Conservation (phyloP, 2,797 vertebrate genomes). For the Neosilurus mollespiculum region DNA sequence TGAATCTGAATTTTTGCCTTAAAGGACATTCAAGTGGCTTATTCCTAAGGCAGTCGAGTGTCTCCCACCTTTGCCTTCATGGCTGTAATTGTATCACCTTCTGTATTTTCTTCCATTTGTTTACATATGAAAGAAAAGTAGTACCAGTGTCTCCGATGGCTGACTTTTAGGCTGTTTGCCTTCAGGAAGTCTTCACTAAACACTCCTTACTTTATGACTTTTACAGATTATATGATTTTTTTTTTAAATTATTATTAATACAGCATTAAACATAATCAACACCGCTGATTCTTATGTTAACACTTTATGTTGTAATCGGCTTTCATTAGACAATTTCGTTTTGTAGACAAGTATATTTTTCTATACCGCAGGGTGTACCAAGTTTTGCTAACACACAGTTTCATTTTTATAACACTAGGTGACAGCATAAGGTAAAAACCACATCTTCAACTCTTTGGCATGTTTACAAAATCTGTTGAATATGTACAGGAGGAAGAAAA, state of each 20-base stretch:
- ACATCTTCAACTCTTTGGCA: not conserved
- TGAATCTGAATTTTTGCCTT: not conserved
- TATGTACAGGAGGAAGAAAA: too few species aligned
- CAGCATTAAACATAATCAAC: not conserved
- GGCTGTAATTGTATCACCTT: not conserved
- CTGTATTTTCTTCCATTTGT: not conserved
- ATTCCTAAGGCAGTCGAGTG: too few species aligned
- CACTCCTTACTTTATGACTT: not conserved
- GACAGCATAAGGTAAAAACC: not conserved
- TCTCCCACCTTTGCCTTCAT: too few species aligned
- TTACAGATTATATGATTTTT: not conserved
- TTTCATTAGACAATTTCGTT: not conserved
- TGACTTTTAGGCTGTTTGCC: not conserved
- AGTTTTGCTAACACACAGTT: not conserved
- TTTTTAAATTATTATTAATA: not conserved
- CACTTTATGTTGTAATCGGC: not conserved
- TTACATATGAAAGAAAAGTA: not conserved
- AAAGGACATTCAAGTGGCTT: not conserved
- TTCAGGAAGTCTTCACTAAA: not conserved
- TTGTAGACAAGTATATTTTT: not conserved
- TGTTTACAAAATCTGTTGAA: not conserved
- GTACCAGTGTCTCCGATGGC: not conserved
- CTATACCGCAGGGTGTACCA: not conserved
- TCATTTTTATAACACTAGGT: conserved; percentile 3
- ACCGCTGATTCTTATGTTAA: not conserved